Evolutionary conservation across 2,113 vertebrate genomes (phyloP).

Genomic region (Glaucomys volans): DNA sequence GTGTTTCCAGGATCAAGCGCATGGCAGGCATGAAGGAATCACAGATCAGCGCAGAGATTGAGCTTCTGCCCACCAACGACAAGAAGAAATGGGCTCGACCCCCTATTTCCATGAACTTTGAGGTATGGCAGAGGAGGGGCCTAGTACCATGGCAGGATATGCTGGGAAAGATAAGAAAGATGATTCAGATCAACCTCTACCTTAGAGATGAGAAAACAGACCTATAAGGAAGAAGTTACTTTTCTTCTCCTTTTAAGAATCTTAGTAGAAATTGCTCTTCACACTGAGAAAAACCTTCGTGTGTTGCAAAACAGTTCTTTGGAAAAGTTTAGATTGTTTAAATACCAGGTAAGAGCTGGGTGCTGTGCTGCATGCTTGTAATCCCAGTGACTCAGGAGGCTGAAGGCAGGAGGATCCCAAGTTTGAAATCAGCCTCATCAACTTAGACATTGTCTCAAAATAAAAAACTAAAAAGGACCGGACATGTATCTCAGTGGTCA

Average conservation of each 20-base stretch:
- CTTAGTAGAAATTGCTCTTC: constrained; percentile 9
- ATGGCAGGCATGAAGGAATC: constrained; percentile 99
- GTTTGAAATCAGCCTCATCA: no score
- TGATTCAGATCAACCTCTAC: background rate
- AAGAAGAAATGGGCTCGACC: constrained; percentile 99
- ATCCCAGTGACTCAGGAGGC: no score
- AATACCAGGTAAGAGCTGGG: background rate
- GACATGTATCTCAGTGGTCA: no score
- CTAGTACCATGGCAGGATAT: background rate
- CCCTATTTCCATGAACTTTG: constrained; percentile 99
- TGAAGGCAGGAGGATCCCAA: no score
- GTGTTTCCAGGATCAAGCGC: constrained; percentile 94
- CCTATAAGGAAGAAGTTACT: background rate
- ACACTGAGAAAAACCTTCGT: constrained; percentile 15
- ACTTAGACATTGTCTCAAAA: no score
- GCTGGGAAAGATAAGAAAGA: constrained; percentile 2
- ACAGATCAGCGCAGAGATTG: constrained; percentile 99
- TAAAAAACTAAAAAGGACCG: no score
- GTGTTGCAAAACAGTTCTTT: constrained; percentile 37
- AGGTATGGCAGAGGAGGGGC: constrained; percentile 87
- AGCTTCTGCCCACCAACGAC: constrained; percentile 98
- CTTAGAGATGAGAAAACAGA: background rate
- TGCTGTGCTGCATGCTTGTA: no score
- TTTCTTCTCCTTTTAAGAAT: background rate
- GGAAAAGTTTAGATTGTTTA: constrained; percentile 41